These are phyloP conservation scores for Microcaecilia unicolor DNA, from an alignment of 2,797 vertebrate species.

Conservation along the genomic window DNA sequence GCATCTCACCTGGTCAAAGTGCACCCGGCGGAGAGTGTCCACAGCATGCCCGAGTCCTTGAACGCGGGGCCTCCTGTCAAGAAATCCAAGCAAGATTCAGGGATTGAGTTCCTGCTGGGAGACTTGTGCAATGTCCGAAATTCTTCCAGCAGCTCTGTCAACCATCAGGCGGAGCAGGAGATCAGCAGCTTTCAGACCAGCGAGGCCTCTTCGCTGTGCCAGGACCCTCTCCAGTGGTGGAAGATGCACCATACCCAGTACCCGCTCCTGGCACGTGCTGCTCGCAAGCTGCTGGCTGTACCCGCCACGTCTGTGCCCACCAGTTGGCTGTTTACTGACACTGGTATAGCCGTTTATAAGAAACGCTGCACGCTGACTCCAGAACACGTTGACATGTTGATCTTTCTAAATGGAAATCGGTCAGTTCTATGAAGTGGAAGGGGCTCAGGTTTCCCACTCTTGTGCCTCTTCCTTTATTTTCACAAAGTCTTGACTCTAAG, in stretches of 20 bases:
- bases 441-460: not conserved
- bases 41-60: not conserved
- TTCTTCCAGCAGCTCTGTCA: slow-evolving; percentile 36
- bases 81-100: slow-evolving; percentile 31
- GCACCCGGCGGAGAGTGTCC: not conserved
- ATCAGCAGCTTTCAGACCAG: slow-evolving; percentile 50
- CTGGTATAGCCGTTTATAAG: slow-evolving; percentile 10
- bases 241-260: slow-evolving; percentile 51
- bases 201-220: slow-evolving; percentile 43
- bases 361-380: slow-evolving; percentile 54
- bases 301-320: slow-evolving; percentile 50
- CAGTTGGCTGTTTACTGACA: slow-evolving; percentile 33
- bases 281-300: slow-evolving; percentile 50
- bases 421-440: not conserved
- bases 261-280: slow-evolving; percentile 47
- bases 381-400: slow-evolving; percentile 46
- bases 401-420: slow-evolving; percentile 60
- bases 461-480: not conserved
- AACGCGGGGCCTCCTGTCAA: slow-evolving; percentile 11
- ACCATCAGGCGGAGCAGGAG: slow-evolving; percentile 56
- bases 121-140: slow-evolving; percentile 44
- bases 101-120: slow-evolving; percentile 61
- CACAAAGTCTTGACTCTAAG: slow-evolving; percentile 2
- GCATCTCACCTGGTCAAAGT: slow-evolving; percentile 43
- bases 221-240: slow-evolving; percentile 64